A percentile compares a stretch with the other conserved stretches of the same genome.
Conservation (phyloP, 1,140 invertebrate genomes). For the Macrobrachium rosenbergii region DNA sequence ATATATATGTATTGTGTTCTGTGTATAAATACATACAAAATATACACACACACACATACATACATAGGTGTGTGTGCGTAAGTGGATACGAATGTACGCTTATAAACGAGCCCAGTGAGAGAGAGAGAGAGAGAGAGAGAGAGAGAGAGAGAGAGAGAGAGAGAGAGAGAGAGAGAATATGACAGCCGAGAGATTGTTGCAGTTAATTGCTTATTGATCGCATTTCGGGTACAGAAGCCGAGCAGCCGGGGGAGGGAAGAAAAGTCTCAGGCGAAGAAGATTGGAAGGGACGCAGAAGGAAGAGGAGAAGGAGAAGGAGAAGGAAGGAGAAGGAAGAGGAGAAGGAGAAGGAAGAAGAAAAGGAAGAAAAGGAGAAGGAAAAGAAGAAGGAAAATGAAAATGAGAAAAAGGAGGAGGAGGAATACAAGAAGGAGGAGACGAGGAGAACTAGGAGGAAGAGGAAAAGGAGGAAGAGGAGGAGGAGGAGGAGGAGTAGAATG, state of each 20-base stretch:
- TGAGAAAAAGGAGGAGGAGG: background rate
- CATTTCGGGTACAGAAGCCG: background rate
- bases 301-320: background rate
- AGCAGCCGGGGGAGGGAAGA: background rate
- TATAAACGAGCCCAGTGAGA: background rate
- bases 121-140: background rate
- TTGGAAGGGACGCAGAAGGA: background rate
- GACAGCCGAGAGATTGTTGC: constrained; percentile 30
- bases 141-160: constrained; percentile 8
- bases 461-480: background rate
- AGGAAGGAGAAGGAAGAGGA: background rate
- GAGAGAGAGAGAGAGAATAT: constrained; percentile 24
- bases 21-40: background rate
- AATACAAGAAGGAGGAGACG: no score
- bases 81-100: background rate
- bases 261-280: no score
- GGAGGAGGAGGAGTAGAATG: background rate
- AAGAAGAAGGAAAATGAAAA: no score
- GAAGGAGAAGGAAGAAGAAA: background rate
- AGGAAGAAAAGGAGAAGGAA: background rate
- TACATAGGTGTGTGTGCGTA: background rate
- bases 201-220: constrained; percentile 52
- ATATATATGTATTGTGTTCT: background rate
- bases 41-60: constrained; percentile 18
- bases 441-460: background rate